Conservation (phyloP, 2,888 invertebrate species). For the Gisinianus flammeolus region DNA sequence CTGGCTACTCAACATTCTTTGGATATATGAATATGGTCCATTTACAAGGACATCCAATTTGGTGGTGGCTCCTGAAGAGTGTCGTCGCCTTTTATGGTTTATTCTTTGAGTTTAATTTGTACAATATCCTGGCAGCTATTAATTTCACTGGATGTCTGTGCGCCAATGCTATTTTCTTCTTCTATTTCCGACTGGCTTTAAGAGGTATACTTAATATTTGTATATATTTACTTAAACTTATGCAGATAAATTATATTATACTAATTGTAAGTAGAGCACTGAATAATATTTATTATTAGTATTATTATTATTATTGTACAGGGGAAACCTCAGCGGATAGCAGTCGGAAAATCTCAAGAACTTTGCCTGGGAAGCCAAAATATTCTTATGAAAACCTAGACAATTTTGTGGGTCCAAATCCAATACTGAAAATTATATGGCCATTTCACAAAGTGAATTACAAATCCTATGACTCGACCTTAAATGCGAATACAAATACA, state of each 20-base stretch:
- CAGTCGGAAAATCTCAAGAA: conserved; percentile 28
- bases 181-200: conserved; percentile 46
- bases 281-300: too few species aligned
- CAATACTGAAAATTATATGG: conserved; percentile 51
- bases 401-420: conserved; percentile 51
- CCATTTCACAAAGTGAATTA: conserved; percentile 47
- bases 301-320: too few species aligned
- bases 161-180: conserved; percentile 45
- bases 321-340: conserved; percentile 39
- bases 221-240: too few species aligned
- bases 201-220: not conserved
- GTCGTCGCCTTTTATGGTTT: conserved; percentile 48
- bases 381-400: conserved; percentile 46
- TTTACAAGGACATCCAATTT: conserved; percentile 33
- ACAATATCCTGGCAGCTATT: conserved; percentile 43
- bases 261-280: too few species aligned
- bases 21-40: conserved; percentile 21
- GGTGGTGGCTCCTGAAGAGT: conserved; percentile 47
- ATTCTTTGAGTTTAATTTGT: conserved; percentile 47
- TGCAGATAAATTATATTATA: too few species aligned
- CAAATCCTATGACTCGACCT: conserved; percentile 1
- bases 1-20: conserved; percentile 23
- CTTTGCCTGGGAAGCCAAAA: not conserved
- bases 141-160: conserved; percentile 46
- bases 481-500: not conserved